Percentiles rank a stretch among this genome's conserved stretches.
These are phyloP conservation scores for Cephus runcator DNA, from an alignment of 2,888 invertebrate genomes.

Conservation along the genomic window DNA sequence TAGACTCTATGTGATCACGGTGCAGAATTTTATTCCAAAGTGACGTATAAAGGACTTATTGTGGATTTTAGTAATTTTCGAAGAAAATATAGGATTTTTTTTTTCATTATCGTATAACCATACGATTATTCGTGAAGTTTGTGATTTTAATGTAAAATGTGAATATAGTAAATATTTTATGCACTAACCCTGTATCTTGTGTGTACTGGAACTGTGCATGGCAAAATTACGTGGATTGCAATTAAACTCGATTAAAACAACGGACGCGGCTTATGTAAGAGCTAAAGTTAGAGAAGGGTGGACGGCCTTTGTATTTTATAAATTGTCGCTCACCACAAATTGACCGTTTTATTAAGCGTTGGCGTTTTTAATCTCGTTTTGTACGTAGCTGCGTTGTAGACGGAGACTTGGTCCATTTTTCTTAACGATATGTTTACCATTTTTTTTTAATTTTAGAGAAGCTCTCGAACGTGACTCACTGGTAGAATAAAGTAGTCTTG, in stretches of 20 bases:
- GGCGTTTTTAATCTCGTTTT: slow-evolving; percentile 19
- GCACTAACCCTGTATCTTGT: neutral
- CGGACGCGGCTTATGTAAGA: slow-evolving; percentile 41
- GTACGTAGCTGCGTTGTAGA: slow-evolving; percentile 41
- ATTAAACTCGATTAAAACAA: slow-evolving; percentile 49
- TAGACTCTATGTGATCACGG: neutral
- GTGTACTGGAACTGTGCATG: neutral
- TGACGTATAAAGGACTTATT: neutral
- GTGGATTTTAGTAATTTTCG: neutral
- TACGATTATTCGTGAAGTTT: neutral
- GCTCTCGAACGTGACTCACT: slow-evolving; percentile 34
- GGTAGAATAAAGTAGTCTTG: too few species aligned
- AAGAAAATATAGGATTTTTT: neutral
- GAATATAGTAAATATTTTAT: neutral
- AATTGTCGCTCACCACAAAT: slow-evolving; percentile 18
- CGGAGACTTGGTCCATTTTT: slow-evolving; percentile 38
- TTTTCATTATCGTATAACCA: too few species aligned
- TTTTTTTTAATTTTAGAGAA: slow-evolving; percentile 42
- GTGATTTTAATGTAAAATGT: neutral
- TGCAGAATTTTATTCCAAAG: neutral
- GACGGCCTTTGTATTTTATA: slow-evolving; percentile 26
- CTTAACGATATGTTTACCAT: slow-evolving; percentile 14
- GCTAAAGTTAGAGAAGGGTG: slow-evolving; percentile 38
- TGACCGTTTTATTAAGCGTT: slow-evolving; percentile 25
- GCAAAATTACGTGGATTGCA: slow-evolving; percentile 20